Percentiles rank a stretch among this genome's conserved stretches.
Evolutionary conservation across 2,888 invertebrate genomes (phyloP).

Genomic region (Dasysyrphus tricinctus): DNA sequence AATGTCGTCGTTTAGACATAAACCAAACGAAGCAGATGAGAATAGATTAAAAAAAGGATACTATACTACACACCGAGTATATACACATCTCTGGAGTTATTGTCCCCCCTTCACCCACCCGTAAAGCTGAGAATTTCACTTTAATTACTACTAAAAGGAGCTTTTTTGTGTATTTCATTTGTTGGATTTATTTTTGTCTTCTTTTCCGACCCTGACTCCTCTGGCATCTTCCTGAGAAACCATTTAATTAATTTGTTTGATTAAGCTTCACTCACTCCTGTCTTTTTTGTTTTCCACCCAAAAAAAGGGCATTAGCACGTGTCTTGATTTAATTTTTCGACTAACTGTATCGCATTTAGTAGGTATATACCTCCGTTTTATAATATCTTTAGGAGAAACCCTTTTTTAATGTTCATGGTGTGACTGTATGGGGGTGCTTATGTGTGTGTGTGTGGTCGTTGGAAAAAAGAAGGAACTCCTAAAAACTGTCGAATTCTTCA

Average conservation of each 20-base stretch:
- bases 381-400: neutral
- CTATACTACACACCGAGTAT: neutral
- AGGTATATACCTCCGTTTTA: neutral
- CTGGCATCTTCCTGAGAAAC: conserved; percentile 27
- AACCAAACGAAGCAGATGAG: conserved; percentile 50
- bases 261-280: conserved; percentile 36
- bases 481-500: conserved; percentile 53
- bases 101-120: conserved; percentile 23
- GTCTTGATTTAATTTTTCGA: conserved; percentile 65
- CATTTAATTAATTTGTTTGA: conserved; percentile 73
- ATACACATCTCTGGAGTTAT: neutral
- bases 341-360: conserved; percentile 21
- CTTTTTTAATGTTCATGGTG: conserved; percentile 19
- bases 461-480: neutral
- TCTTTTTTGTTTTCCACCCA: neutral
- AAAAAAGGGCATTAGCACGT: conserved; percentile 61
- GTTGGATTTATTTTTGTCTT: conserved; percentile 19
- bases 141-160: conserved; percentile 56
- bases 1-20: conserved; percentile 9
- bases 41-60: conserved; percentile 47
- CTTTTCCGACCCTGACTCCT: neutral
- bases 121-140: conserved; percentile 35
- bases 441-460: neutral
- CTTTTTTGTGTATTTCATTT: conserved; percentile 14
- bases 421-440: neutral